Base-by-base conservation (phyloP, 2,113 vertebrate species). In the Neopipo cinnamomea region DNA sequence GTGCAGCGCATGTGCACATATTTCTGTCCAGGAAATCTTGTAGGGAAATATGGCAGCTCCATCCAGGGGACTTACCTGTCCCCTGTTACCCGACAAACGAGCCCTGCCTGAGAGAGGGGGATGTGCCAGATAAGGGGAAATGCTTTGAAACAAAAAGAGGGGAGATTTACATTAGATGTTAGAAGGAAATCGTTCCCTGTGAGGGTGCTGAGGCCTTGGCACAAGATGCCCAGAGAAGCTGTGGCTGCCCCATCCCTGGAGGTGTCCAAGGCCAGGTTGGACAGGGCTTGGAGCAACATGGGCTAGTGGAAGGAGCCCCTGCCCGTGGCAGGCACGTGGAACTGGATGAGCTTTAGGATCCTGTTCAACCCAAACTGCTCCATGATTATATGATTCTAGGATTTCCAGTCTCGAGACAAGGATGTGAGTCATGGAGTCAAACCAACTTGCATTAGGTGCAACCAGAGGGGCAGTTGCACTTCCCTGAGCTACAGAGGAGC, bases 11-110 rank as follows among this genome's bases (percentile, higher is more conserved):
- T 56, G 84, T 39, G 76, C 46, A 2, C 8, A 0, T 28, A 58
- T 79, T 91, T 82, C 76, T 30, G 39, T 15, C 91, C 88, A 75
- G 91, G 85, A 83, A 93, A 80, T 24, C 52, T 62, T 25, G 23
- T 22, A 24, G 2, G 23, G 65, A 46, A 55, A 17, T 4, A 9
- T 0, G 0, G 68, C 37, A 52, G 73, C 72, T 27, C 66, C 67
- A 12, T 62, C 42, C 62, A 3, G 71, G 67, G 31, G 52, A 42
- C 72, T 21, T 12, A 33, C 67, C 81, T 84, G 52, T 23, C 67
- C 62, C 72, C 56, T 20, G 3, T 39, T 24, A 13, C 41, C 33
- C 31, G 28, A 25, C 14, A 33, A 59, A 59, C 0, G 1, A 76
- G n/a, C 21, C 2, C 12, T 23, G 58, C n/a, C 42, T 23, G 31